phyloP scores from a whole-genome alignment of 1,140 invertebrate species.

The Arion vulgaris region DNA sequence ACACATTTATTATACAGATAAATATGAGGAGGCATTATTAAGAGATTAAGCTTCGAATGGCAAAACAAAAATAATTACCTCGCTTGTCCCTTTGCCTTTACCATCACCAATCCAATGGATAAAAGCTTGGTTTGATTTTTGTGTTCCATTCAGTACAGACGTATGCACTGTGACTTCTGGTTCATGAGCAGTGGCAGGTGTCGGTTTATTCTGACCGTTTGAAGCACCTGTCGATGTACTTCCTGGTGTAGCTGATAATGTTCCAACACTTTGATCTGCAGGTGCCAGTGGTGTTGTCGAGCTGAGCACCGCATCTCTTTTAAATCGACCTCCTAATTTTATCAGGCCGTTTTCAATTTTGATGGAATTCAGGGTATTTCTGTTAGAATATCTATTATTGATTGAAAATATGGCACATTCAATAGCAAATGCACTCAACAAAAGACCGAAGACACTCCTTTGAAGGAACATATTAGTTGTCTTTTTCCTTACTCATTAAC shows the following conservation, averaged over 20 bases:
- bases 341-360: not conserved
- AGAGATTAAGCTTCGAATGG: too few relatives aligned
- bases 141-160: slow-evolving; percentile 20
- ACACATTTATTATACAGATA: too few relatives aligned
- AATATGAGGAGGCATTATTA: too few relatives aligned
- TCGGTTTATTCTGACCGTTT: not conserved
- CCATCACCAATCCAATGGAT: slow-evolving; percentile 30
- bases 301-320: not conserved
- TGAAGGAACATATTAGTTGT: not conserved
- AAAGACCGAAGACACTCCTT: not conserved
- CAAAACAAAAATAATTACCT: too few relatives aligned
- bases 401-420: slow-evolving; percentile 13
- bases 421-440: not conserved
- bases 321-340: not conserved
- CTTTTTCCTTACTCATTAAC: not conserved
- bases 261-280: too few relatives aligned
- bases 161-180: not conserved
- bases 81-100: slow-evolving; percentile 22
- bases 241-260: not conserved
- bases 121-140: slow-evolving; percentile 27
- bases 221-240: not conserved
- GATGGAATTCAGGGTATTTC: not conserved
- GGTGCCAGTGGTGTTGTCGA: not conserved
- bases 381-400: slow-evolving; percentile 17
- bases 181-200: not conserved